Conservation (phyloP, 2,888 invertebrate species). For the Drosophila greeni region DNA sequence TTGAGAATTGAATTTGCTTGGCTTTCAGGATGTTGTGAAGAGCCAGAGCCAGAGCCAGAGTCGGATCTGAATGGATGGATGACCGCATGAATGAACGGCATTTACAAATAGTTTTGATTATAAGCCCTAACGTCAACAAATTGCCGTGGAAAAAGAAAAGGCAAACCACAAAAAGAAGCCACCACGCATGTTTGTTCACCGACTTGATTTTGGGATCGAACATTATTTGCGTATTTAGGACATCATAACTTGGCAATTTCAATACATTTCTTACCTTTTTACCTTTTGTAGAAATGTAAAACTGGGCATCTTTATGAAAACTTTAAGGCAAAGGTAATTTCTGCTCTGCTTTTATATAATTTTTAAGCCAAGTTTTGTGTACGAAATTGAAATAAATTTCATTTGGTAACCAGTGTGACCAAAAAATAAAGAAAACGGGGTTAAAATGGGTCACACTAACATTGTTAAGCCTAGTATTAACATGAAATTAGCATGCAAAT, state of each 20-base stretch:
- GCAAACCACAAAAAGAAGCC: not conserved
- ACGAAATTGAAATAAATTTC: too few relatives aligned
- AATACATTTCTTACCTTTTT: not conserved
- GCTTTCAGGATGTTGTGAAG: slow-evolving; percentile 37
- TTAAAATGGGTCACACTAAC: too few relatives aligned
- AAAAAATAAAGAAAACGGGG: too few relatives aligned
- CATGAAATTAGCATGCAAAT: too few relatives aligned
- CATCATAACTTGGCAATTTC: slow-evolving; percentile 3
- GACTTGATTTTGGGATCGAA: not conserved
- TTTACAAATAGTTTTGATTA: slow-evolving; percentile 39
- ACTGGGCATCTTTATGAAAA: not conserved
- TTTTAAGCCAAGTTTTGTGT: not conserved
- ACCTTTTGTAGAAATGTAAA: not conserved
- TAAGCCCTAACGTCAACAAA: slow-evolving; percentile 29
- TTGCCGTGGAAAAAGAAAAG: slow-evolving; percentile 1
- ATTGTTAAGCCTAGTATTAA: too few relatives aligned
- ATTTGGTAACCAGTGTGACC: too few relatives aligned
- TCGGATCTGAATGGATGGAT: slow-evolving; percentile 18
- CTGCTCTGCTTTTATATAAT: not conserved
- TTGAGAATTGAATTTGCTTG: slow-evolving; percentile 31
- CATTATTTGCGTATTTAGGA: slow-evolving; percentile 16
- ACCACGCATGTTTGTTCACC: slow-evolving; percentile 5
- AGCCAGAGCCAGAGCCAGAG: slow-evolving; percentile 1
- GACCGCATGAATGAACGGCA: slow-evolving; percentile 29
- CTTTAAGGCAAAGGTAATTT: not conserved